Evolutionary conservation across 2,888 invertebrate genomes (phyloP).

Genomic region (Nemurella pictetii): DNA sequence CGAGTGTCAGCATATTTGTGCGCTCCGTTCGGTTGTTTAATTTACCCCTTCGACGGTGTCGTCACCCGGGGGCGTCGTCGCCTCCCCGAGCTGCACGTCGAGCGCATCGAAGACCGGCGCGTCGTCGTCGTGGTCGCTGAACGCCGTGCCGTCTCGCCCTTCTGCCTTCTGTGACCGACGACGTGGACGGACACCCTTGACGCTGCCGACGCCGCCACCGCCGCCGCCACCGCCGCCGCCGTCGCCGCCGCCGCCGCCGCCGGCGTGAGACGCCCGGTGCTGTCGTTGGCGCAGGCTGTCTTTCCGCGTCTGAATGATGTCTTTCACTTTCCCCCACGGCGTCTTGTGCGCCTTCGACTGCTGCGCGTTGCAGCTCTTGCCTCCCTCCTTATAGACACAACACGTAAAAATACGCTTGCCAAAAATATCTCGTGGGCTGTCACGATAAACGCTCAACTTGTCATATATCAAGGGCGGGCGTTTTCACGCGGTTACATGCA

Average conservation of each 20-base stretch:
- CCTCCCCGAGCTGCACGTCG: constrained; percentile 19
- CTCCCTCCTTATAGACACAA: constrained; percentile 35
- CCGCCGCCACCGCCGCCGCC: constrained; percentile 18
- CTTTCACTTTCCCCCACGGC: constrained; percentile 79
- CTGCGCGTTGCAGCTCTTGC: constrained; percentile 42
- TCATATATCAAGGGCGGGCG: background rate
- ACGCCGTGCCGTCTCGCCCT: constrained; percentile 21
- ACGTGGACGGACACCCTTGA: constrained; percentile 44
- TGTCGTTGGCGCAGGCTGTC: constrained; percentile 67
- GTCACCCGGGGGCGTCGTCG: constrained; percentile 2
- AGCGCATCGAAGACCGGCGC: background rate
- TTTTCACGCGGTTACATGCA: background rate
- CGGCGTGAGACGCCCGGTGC: constrained; percentile 48
- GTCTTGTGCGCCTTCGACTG: constrained; percentile 62
- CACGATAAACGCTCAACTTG: background rate
- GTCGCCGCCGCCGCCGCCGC: constrained; percentile 10
- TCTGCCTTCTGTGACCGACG: constrained; percentile 46
- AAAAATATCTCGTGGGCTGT: background rate
- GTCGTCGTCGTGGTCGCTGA: constrained; percentile 35
- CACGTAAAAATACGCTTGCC: background rate
- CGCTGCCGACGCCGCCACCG: background rate
- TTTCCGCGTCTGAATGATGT: constrained; percentile 71
- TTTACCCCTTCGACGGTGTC: background rate
- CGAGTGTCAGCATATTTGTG: background rate
- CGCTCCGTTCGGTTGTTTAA: too few relatives aligned